Percentiles rank a stretch among this genome's conserved stretches.
Conservation (phyloP, 2,113 vertebrate genomes). For the Spea bombifrons region DNA sequence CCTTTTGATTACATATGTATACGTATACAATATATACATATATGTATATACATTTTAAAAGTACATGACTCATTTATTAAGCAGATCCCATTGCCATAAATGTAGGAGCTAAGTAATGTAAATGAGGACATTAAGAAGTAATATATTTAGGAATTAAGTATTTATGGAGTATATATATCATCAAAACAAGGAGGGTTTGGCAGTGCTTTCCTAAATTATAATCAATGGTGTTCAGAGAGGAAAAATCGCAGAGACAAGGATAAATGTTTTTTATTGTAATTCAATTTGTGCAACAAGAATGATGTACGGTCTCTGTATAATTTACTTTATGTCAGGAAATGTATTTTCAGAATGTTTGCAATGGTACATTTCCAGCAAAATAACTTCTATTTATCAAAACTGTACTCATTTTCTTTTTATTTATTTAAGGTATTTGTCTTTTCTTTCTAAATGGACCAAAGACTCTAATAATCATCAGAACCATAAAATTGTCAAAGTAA, state of each 20-base stretch:
- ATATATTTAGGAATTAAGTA: background rate
- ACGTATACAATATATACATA: no score
- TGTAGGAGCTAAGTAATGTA: background rate
- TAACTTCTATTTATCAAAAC: slow-evolving; percentile 22
- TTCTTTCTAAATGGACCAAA: slow-evolving; percentile 13
- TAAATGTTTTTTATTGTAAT: background rate
- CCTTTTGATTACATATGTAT: no score
- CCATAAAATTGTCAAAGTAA: slow-evolving; percentile 10
- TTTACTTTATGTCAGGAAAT: slow-evolving; percentile 23
- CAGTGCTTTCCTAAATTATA: slow-evolving; percentile 12
- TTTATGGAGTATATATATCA: slow-evolving; percentile 20
- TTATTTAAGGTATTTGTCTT: slow-evolving; percentile 8
- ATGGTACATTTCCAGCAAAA: slow-evolving; percentile 7
- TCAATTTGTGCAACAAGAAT: slow-evolving; percentile 8
- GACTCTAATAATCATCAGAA: slow-evolving; percentile 25
- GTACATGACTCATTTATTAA: no score
- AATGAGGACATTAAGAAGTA: background rate
- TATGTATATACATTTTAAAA: no score
- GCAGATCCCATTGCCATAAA: no score
- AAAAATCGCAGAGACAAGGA: background rate
- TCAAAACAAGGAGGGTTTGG: background rate
- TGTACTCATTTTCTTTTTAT: slow-evolving; percentile 16
- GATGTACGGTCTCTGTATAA: slow-evolving; percentile 23
- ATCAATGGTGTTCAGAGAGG: slow-evolving; percentile 16
- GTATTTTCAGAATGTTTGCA: slow-evolving; percentile 16